Percentiles rank a stretch among this genome's conserved stretches.
Evolutionary conservation across 1,140 invertebrate species (phyloP).

Genomic region (Hypothenemus hampei): DNA sequence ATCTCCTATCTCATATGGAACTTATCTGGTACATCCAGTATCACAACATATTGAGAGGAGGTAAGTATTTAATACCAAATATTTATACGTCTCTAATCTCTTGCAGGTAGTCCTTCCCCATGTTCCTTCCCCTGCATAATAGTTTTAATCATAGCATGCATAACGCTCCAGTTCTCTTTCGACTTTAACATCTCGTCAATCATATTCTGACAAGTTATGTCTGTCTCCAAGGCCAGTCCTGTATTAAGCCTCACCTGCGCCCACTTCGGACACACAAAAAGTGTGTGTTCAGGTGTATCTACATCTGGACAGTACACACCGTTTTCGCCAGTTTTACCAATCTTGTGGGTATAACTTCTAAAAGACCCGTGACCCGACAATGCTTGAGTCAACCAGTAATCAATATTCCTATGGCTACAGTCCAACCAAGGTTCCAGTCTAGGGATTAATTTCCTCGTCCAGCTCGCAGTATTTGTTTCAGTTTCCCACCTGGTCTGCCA

Average conservation of each 20-base stretch:
- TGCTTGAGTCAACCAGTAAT: constrained; percentile 16
- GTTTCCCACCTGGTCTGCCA: constrained; percentile 19
- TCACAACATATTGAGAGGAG: too few species aligned
- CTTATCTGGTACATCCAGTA: too few species aligned
- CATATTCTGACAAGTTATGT: constrained; percentile 35
- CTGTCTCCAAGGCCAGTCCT: constrained; percentile 43
- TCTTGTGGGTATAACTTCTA: constrained; percentile 9
- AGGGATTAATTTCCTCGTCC: constrained; percentile 18
- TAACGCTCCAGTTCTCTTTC: constrained; percentile 3
- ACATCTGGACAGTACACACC: constrained; percentile 25
- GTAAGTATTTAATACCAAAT: too few species aligned
- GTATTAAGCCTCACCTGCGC: neutral
- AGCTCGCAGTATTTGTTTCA: constrained; percentile 4
- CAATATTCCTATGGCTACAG: neutral
- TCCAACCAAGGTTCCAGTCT: constrained; percentile 8
- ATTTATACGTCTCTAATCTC: too few species aligned
- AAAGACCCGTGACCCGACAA: constrained; percentile 9
- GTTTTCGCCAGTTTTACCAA: constrained; percentile 6
- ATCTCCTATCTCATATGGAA: too few species aligned
- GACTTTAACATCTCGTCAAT: constrained; percentile 1
- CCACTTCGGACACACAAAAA: constrained; percentile 34
- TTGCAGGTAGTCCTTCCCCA: constrained; percentile 5
- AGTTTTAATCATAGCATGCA: neutral
- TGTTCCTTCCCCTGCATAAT: constrained; percentile 1
- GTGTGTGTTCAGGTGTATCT: constrained; percentile 17